Evolutionary conservation across 2,113 vertebrate genomes (phyloP), one percentile per base, ranked within the genome.

Genomic region (Dendropsophus ebraccatus): DNA sequence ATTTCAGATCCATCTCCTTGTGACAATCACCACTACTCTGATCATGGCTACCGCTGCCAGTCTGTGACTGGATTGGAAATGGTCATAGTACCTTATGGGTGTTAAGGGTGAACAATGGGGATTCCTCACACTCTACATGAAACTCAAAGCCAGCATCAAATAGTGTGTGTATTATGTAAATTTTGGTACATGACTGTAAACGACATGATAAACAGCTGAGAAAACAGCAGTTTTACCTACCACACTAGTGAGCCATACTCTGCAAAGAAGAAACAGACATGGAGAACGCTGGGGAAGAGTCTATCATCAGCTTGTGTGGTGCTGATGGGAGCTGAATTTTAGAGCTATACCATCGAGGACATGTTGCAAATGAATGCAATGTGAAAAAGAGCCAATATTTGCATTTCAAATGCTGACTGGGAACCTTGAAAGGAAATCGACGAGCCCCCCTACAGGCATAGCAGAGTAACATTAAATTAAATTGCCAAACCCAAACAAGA

Each of bases 351-450:
- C n/a, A n/a, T 47, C 23, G 12, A 60, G 21, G 37, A 25, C 52
- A 60, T 28, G 25, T 67, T 75, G 70, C 35, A 75, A 84, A 84
- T 60, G 14, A 62, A 75, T 60, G 28, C 69, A 60, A 60, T 60
- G 58, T 21, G 54, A 60, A 84, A 84, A 47, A 62, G 50, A 69
- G 32, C 13, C 50, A 75, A 75, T 74, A 75, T 84, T 84, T 84
- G 70, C 82, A 84, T 84, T 84, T 84, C 82, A 84, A 84, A 84
- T 84, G 52, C 70, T 12, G 37, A 58, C 82, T 60, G 82, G 28
- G 62, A 75, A 47, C 82, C 73, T 83, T 83, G 37, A 84, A 84
- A 84, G 17, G 65, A 75, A 19, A 37, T 56, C 69, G 35, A 25
- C 21, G 50, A 73, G 32, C 30, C 52, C 70, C 62, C 82, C 67